Evolutionary conservation across 2,888 invertebrate species (phyloP).

Genomic region (Drosophila bunnanda): DNA sequence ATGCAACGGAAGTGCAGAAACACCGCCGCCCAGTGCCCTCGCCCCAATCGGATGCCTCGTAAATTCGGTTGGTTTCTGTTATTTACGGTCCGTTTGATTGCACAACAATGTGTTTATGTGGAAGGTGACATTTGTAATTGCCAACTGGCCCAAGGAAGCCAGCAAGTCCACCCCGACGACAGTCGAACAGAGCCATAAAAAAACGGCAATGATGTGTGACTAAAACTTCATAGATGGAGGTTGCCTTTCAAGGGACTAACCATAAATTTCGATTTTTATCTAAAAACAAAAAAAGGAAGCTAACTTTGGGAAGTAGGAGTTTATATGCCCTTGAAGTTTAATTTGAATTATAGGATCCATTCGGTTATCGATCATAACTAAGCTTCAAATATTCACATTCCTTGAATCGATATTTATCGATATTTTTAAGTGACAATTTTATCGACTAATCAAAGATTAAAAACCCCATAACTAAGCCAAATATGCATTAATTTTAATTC

Average conservation of each 20-base stretch:
- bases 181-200: slow-evolving; percentile 23
- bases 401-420: too few species aligned
- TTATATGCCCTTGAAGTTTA: too few species aligned
- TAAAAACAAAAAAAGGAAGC: neutral
- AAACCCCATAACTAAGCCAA: too few species aligned
- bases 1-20: slow-evolving; percentile 72
- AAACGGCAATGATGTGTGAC: neutral
- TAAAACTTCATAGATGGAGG: slow-evolving; percentile 8
- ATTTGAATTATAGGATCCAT: too few species aligned
- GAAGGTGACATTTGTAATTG: slow-evolving; percentile 62
- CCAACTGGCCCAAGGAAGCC: slow-evolving; percentile 18
- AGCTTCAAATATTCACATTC: too few species aligned
- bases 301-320: too few species aligned
- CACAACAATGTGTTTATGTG: slow-evolving; percentile 63
- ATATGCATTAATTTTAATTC: too few species aligned
- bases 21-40: slow-evolving; percentile 18
- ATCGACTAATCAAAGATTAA: too few species aligned
- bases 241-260: slow-evolving; percentile 18
- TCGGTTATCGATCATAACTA: too few species aligned
- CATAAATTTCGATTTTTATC: slow-evolving; percentile 46
- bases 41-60: slow-evolving; percentile 29
- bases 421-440: too few species aligned
- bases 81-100: slow-evolving; percentile 70
- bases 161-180: slow-evolving; percentile 30
- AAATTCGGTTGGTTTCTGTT: slow-evolving; percentile 44